Evolutionary conservation across 2,888 invertebrate species (phyloP), one percentile per base, ranked within the genome.

Genomic region (Ornithoptera alexandrae): DNA sequence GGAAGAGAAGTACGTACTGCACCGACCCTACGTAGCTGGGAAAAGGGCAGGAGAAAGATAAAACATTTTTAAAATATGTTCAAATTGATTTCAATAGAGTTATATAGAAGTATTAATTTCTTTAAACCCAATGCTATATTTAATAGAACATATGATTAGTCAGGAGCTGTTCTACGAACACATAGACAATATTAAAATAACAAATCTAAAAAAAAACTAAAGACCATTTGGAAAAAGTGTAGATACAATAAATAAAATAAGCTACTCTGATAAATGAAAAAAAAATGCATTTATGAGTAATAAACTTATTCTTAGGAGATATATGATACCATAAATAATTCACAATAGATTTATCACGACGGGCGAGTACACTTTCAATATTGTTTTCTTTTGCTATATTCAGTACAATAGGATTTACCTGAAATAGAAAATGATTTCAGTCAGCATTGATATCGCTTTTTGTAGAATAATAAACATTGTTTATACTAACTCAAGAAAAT

Each of bases 251-350:
- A 53, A 53, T n/a, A 53, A n/a, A 53, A 53, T 18, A 7, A 50
- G 18, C n/a, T 18, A 53, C n/a, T n/a, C 53, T 18, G 53, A n/a
- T 53, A 53, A 53, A 53, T 53, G 18, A 53, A 18, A 8, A 6
- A 53, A 53, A 53, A 53, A 53, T 53, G 53, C 53, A 53, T 53
- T 53, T 53, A 53, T 53, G 53, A 53, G 18, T n/a, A 53, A 53
- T n/a, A 53, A 53, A 53, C 53, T 53, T 53, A 53, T n/a, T 18
- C 18, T 53, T n/a, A n/a, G 18, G 8, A 53, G 53, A 53, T n/a
- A 53, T 53, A 53, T 53, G 53, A n/a, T 18, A 53, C 12, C 18
- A 53, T 53, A 53, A 53, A 53, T 53, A 53, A 53, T 53, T 53
- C 53, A 53, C n/a, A 53, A n/a, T n/a, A 53, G n/a, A 53, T 53